These are phyloP conservation scores for Trichechus manatus DNA, from an alignment of 2,113 vertebrate genomes.

Conservation along the genomic window DNA sequence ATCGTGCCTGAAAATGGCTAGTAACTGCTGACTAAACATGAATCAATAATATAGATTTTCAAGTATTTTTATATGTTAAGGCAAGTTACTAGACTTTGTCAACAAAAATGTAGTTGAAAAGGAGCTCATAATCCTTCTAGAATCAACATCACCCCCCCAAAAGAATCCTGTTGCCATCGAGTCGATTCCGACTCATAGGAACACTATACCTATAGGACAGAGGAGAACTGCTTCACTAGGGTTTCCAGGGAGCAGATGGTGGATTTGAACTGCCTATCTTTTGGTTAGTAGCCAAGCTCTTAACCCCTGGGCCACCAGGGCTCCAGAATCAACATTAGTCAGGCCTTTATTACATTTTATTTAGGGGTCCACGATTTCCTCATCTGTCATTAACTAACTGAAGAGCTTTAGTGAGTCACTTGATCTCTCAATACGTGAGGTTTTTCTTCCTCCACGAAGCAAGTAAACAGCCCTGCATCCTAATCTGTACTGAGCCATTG, in stretches of 20 bases:
- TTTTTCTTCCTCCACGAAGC: neutral
- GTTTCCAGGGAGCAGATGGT: too few relatives aligned
- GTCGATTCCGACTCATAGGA: too few relatives aligned
- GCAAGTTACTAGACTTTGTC: neutral
- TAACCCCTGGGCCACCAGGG: too few relatives aligned
- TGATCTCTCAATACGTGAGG: neutral
- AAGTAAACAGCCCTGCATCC: neutral
- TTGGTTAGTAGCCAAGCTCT: too few relatives aligned
- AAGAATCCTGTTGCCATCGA: too few relatives aligned
- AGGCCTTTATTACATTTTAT: neutral
- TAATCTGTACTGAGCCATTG: neutral
- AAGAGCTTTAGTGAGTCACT: neutral
- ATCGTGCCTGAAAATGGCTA: neutral
- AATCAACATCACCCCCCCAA: neutral
- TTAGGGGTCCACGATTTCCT: neutral
- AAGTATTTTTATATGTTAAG: slow-evolving; percentile 15
- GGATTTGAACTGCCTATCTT: too few relatives aligned
- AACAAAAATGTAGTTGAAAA: neutral
- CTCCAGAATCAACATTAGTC: slow-evolving; percentile 18
- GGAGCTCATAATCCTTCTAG: slow-evolving; percentile 31
- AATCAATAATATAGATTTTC: neutral
- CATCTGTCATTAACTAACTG: neutral
- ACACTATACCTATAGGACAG: too few relatives aligned
- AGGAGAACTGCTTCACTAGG: too few relatives aligned
- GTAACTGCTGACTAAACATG: neutral